phyloP scores from a whole-genome alignment of 1,140 invertebrate species.

The Adoxophyes honmai region DNA sequence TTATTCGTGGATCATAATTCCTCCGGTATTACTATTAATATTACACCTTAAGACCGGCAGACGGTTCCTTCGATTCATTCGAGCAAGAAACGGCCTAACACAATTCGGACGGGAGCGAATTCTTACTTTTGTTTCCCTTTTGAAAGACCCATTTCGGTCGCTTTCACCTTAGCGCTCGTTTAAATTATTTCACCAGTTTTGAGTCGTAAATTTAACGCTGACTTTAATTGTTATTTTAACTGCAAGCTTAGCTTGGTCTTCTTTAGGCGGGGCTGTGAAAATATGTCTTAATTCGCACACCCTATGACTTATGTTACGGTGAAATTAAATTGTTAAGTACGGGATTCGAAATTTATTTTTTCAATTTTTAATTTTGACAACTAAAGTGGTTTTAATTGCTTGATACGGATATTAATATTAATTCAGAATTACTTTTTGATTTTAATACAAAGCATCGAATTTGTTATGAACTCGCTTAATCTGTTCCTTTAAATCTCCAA shows the following conservation, averaged over 20 bases:
- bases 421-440: not conserved
- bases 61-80: slow-evolving; percentile 44
- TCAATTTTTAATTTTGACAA: slow-evolving; percentile 29
- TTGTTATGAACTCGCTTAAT: slow-evolving; percentile 23
- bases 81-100: slow-evolving; percentile 55
- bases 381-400: not conserved
- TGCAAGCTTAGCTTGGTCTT: slow-evolving; percentile 68
- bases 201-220: slow-evolving; percentile 71
- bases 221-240: slow-evolving; percentile 77
- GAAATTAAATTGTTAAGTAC: slow-evolving; percentile 47
- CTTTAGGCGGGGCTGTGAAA: slow-evolving; percentile 49
- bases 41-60: slow-evolving; percentile 57
- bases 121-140: slow-evolving; percentile 63
- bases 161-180: slow-evolving; percentile 55
- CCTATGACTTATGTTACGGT: slow-evolving; percentile 69
- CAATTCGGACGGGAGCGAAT: slow-evolving; percentile 42
- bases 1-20: slow-evolving; percentile 57
- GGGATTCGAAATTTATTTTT: slow-evolving; percentile 29
- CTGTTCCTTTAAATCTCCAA: slow-evolving; percentile 36
- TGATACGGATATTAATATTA: not conserved
- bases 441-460: not conserved
- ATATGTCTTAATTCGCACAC: slow-evolving; percentile 73
- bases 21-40: slow-evolving; percentile 60
- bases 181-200: slow-evolving; percentile 73
- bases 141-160: slow-evolving; percentile 60